These are phyloP conservation scores for Lithosia quadra DNA, from an alignment of 2,888 invertebrate species.

Conservation along the genomic window DNA sequence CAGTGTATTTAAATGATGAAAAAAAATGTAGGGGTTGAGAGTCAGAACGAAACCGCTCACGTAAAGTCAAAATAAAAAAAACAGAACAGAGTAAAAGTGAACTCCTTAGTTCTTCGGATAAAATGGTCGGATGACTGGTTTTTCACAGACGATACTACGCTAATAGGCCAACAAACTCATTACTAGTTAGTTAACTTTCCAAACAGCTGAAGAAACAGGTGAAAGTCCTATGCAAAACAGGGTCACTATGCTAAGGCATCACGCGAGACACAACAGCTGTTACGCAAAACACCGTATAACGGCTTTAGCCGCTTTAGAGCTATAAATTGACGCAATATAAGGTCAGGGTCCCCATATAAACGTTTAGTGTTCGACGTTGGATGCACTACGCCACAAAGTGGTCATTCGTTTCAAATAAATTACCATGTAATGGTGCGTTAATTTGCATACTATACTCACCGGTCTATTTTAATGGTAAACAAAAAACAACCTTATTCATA, in stretches of 20 bases:
- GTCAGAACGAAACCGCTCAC: no score
- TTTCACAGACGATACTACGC: constrained; percentile 5
- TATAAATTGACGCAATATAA: constrained; percentile 86
- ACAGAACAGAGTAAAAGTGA: not conserved
- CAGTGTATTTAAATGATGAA: no score
- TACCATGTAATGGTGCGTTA: constrained; percentile 85
- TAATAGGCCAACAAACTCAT: constrained; percentile 49
- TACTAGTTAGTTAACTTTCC: constrained; percentile 54
- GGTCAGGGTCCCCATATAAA: constrained; percentile 86
- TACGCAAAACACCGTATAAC: constrained; percentile 82
- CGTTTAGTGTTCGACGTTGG: constrained; percentile 77
- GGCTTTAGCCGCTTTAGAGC: constrained; percentile 65
- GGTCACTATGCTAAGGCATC: constrained; percentile 73
- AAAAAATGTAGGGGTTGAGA: no score
- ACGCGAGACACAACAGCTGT: constrained; percentile 78
- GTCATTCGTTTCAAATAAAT: constrained; percentile 88
- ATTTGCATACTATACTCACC: constrained; percentile 84
- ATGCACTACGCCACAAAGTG: constrained; percentile 86
- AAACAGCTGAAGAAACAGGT: constrained; percentile 65
- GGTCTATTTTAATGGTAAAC: constrained; percentile 54
- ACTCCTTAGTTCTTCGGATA: not conserved
- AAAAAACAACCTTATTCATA: constrained; percentile 64
- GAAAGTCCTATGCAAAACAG: constrained; percentile 78
- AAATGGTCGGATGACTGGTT: not conserved
- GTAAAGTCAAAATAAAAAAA: not conserved